Conservation (phyloP, 37 sponge, comb jelly and placozoan species). For the Tethya wilhelma region DNA sequence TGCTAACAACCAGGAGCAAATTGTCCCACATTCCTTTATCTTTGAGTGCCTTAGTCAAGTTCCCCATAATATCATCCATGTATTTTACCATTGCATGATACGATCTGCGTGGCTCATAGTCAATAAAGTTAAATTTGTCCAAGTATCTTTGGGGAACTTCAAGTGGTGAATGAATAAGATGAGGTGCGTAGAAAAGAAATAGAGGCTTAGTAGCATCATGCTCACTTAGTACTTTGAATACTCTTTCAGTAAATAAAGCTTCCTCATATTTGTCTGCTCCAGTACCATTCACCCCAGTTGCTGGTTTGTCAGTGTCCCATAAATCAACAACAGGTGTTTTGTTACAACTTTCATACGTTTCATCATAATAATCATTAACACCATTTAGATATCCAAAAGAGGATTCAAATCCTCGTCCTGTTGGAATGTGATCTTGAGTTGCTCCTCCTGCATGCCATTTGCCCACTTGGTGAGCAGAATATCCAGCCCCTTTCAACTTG, state of each 20-base stretch:
- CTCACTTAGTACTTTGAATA: neutral
- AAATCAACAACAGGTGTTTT: constrained; percentile 12
- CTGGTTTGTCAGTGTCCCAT: constrained; percentile 32
- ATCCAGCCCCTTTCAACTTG: constrained; percentile 29
- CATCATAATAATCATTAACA: constrained; percentile 27
- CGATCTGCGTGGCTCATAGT: neutral
- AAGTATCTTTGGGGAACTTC: neutral
- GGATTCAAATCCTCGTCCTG: constrained; percentile 38
- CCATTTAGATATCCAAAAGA: constrained; percentile 31
- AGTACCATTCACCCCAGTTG: neutral
- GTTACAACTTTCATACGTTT: neutral
- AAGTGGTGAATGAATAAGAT: neutral
- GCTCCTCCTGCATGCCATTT: constrained; percentile 1
- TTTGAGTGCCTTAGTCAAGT: neutral
- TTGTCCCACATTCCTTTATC: neutral
- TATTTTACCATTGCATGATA: neutral
- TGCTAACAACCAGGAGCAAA: too few species aligned
- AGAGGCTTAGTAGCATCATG: constrained; percentile 16
- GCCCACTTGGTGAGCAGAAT: constrained; percentile 32
- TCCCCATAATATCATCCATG: neutral
- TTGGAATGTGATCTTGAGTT: constrained; percentile 33
- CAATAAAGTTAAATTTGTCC: neutral
- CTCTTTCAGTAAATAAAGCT: neutral
- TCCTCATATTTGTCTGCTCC: constrained; percentile 30
- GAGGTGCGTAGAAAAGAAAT: neutral